Base-by-base conservation (phyloP, 2,888 invertebrate genomes). In the Camponotus fellah region DNA sequence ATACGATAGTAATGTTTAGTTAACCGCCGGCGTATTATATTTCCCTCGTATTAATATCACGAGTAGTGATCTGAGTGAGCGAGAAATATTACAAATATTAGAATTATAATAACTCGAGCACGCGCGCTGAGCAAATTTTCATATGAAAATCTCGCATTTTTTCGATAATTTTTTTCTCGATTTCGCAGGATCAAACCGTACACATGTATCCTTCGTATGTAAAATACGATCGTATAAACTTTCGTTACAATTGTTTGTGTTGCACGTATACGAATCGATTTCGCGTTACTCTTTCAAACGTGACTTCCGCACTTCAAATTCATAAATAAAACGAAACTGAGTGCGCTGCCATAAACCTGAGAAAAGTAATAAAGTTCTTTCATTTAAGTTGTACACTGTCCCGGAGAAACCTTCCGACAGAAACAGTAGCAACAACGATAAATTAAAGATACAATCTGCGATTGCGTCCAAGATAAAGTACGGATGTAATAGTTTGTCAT, bases 341-440 rank as follows among this genome's bases (percentile, higher is more conserved):
- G 26, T 43, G 12, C 12, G 40, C 17, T 14, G 32, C 64, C 46
- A 86, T 89, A 85, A 88, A 83, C 58, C 32, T n/a, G 62, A 66
- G 17, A 60, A 8, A 3, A 3, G 66, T 74, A 79, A 85, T 89
- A 79, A 87, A 84, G 74, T 72, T 81, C 71, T 86, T 89, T 75
- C 69, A 32, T n/a, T 69, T 69, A 69, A 53, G 74, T 82, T 87
- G 53, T 87, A 40, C 65, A 77, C 37, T 82, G 64, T 85, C 26
- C 62, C 43, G 71, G 9, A n/a, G 53, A n/a, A n/a, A 53, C n/a
- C 53, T 68, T 37, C 14, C 21, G 26, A n/a, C 40, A 62, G 53
- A 75, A 58, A 43, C 49, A 26, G 64, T 4, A 71, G 14, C 46
- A 46, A 32, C 68, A 32, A n/a, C 80, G 62, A 64, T 87, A 89